These are phyloP conservation scores for Pinctada fucata DNA, from an alignment of 2,888 invertebrate species.

Conservation along the genomic window DNA sequence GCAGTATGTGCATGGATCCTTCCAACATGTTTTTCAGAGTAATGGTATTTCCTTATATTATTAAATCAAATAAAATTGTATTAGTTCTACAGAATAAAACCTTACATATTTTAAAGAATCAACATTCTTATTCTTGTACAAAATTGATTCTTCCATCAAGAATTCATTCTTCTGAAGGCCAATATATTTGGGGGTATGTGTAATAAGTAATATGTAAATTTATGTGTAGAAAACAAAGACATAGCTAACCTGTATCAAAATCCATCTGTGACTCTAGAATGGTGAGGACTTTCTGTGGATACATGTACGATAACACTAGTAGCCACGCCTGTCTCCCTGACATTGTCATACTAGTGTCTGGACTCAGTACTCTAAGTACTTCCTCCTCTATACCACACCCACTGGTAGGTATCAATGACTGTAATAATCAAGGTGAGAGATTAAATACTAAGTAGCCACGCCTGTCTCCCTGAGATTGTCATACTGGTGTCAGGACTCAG, in stretches of 20 bases:
- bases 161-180: too few species aligned
- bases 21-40: too few species aligned
- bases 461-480: conserved; percentile 46
- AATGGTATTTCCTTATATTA: too few species aligned
- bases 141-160: too few species aligned
- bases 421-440: background rate
- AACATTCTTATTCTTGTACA: too few species aligned
- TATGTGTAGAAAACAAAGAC: too few species aligned
- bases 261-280: conserved; percentile 52
- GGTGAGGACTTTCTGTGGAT: conserved; percentile 54
- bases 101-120: too few species aligned
- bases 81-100: too few species aligned
- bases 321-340: conserved; percentile 55
- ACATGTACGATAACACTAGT: conserved; percentile 55
- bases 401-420: conserved; percentile 21
- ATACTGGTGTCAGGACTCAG: conserved; percentile 36
- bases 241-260: conserved; percentile 51
- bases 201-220: too few species aligned
- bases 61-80: too few species aligned
- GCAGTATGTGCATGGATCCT: too few species aligned
- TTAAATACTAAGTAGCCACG: conserved; percentile 40
- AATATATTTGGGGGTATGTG: too few species aligned
- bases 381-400: conserved; percentile 31
- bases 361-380: conserved; percentile 30
- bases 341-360: conserved; percentile 38